Evolutionary conservation across 2,888 invertebrate species (phyloP).

Genomic region (Dromius quadrimaculatus): DNA sequence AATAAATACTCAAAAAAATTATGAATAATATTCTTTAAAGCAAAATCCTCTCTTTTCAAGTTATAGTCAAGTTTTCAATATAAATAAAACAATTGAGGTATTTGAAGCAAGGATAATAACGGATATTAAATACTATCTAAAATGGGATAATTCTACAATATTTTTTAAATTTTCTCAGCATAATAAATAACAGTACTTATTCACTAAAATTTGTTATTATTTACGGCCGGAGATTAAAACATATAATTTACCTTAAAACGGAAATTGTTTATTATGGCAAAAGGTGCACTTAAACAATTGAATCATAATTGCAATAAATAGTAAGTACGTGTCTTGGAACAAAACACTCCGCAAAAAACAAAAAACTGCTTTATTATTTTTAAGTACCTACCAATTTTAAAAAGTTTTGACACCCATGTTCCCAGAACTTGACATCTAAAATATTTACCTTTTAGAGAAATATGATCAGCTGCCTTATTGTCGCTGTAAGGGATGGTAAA

Average conservation of each 20-base stretch:
- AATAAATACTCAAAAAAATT: too few species aligned
- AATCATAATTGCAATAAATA: neutral
- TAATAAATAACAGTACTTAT: conserved; percentile 7
- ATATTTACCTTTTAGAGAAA: conserved; percentile 20
- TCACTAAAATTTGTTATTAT: neutral
- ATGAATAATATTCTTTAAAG: too few species aligned
- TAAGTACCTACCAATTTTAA: neutral
- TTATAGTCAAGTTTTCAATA: too few species aligned
- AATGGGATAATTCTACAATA: too few species aligned
- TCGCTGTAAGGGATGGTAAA: neutral
- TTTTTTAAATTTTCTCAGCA: too few species aligned
- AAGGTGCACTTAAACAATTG: conserved; percentile 1
- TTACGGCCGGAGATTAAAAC: conserved; percentile 10
- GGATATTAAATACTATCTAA: too few species aligned
- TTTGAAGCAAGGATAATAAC: too few species aligned
- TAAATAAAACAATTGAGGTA: too few species aligned
- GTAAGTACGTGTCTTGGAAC: neutral
- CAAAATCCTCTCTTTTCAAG: too few species aligned
- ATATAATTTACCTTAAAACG: conserved; percentile 1
- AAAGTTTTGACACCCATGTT: conserved; percentile 6
- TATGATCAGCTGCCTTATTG: conserved; percentile 27
- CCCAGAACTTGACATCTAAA: conserved; percentile 11
- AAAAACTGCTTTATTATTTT: neutral
- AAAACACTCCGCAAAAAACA: neutral
- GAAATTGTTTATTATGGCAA: conserved; percentile 7